Evolutionary conservation across 2,888 invertebrate species (phyloP), one percentile per base, ranked within the genome.

Genomic region (Aphidius colemani): DNA sequence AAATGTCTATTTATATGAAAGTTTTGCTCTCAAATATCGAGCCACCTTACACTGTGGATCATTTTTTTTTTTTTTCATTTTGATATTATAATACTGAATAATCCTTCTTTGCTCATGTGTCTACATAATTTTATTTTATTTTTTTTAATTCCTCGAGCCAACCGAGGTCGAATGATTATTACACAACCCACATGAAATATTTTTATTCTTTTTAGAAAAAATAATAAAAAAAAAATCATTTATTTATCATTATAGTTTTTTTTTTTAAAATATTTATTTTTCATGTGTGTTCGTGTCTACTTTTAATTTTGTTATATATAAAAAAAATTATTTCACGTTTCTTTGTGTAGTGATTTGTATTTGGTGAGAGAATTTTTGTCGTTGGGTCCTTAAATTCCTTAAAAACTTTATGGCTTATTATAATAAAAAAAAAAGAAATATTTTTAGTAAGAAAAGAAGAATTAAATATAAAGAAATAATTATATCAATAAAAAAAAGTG

Each of bases 121-220:
- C 30, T 30, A 30, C 2, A 30, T 30, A 11, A 9, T 30, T 57
- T 13, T 57, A 40, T 46, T n/a, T 57, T 46, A 48, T 46, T 57
- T 48, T 48, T 57, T 46, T 43, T 55, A 44, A 43, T 41, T 39
- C 11, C 9, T 40, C 18, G 48, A 48, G 48, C 7, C 13, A 13
- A 55, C 3, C 57, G 57, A 57, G 57, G 57, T 57, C 57, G 46
- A 57, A 46, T 57, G 40, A 57, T 46, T 39, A 57, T 57, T 57
- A 46, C 57, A 46, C 57, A 57, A 53, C n/a, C 7, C 48, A 53
- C 53, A 57, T 39, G 9, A 57, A 45, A 46, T 57, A 45, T 46
- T 18, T 18, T 18, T 18, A 18, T 18, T 18, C 13, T 18, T 18
- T 18, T 18, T 18, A 18, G 13, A 30, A 30, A 30, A 30, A 30